Evolutionary conservation across 2,797 vertebrate species (phyloP).

Genomic region (Phoxinus dragarum): DNA sequence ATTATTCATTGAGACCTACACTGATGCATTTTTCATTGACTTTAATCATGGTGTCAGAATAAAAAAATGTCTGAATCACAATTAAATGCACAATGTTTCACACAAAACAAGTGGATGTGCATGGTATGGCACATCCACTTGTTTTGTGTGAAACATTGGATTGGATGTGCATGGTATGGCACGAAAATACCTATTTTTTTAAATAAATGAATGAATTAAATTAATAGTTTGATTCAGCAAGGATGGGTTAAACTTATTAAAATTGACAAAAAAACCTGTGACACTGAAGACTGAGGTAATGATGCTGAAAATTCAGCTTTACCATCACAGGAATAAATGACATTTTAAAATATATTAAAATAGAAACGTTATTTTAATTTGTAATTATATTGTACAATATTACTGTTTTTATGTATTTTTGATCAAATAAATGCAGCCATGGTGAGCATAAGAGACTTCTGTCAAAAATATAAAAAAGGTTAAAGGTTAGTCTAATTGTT

Average conservation of each 20-base stretch:
- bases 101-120: neutral
- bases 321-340: neutral
- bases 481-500: neutral
- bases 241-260: neutral
- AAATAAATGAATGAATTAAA: neutral
- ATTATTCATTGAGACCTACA: constrained; percentile 12
- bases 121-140: no score
- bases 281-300: no score
- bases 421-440: neutral
- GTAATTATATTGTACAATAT: neutral
- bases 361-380: neutral
- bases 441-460: neutral
- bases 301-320: no score
- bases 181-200: neutral
- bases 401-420: neutral
- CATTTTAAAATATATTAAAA: neutral
- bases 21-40: constrained; percentile 27
- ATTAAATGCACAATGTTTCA: neutral
- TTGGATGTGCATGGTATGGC: no score
- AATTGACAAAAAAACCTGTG: neutral
- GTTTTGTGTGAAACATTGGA: no score
- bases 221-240: neutral
- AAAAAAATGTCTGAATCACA: neutral
- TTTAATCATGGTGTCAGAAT: constrained; percentile 41
- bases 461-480: neutral